These are phyloP conservation scores for Drosophila lacicola DNA, from an alignment of 2,888 invertebrate genomes.

Conservation along the genomic window DNA sequence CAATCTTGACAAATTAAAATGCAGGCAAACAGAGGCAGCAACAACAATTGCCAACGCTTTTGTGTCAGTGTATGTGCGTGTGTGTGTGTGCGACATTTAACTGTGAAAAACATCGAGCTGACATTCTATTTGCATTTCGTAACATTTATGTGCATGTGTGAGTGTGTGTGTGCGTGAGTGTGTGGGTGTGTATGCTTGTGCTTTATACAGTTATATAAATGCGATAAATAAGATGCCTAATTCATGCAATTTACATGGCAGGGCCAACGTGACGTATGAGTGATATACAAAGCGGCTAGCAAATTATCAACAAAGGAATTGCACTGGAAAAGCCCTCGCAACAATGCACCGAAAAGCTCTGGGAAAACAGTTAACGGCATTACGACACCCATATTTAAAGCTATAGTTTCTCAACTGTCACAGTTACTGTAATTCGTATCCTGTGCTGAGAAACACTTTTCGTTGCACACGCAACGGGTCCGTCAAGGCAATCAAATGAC, in stretches of 20 bases:
- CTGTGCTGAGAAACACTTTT: conserved; percentile 15
- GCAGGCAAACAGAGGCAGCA: conserved; percentile 29
- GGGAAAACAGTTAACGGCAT: conserved; percentile 27
- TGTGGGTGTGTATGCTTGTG: background rate
- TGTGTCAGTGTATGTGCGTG: conserved; percentile 16
- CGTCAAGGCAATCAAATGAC: conserved; percentile 7
- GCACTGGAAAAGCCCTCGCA: conserved; percentile 24
- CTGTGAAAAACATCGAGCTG: conserved; percentile 1
- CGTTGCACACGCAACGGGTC: conserved; percentile 22
- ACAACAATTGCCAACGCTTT: conserved; percentile 38
- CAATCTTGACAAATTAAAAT: conserved; percentile 52
- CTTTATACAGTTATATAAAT: conserved; percentile 45
- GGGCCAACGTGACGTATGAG: conserved; percentile 57
- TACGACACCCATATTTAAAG: background rate
- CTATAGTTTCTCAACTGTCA: conserved; percentile 4
- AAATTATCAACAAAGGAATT: conserved; percentile 43
- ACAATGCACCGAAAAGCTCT: conserved; percentile 15
- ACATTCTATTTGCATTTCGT: conserved; percentile 53
- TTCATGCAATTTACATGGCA: conserved; percentile 59
- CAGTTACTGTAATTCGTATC: conserved; percentile 12
- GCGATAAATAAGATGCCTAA: conserved; percentile 59
- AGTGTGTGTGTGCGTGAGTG: conserved; percentile 1
- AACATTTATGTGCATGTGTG: conserved; percentile 38
- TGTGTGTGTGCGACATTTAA: conserved; percentile 21
- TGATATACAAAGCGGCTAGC: conserved; percentile 48